Conservation (phyloP, 2,113 vertebrate genomes). For the Oreotrochilus melanogaster region DNA sequence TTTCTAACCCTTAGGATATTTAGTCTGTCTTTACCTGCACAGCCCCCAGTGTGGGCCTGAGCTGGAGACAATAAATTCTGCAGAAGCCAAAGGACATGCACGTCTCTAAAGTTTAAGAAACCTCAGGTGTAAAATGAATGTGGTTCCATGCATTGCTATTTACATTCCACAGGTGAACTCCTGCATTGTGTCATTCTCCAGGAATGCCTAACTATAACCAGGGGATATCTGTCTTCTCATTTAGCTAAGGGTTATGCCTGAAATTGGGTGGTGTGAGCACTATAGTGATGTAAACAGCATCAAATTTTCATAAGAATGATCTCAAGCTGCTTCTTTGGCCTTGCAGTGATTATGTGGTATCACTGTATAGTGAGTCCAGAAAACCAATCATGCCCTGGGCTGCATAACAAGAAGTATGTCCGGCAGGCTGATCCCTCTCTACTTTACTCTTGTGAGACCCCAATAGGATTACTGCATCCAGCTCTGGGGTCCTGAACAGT, state of each 20-base stretch:
- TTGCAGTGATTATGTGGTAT: neutral
- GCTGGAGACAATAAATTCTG: neutral
- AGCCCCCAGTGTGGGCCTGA: neutral
- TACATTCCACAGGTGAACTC: neutral
- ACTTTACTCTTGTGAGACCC: rapidly evolving
- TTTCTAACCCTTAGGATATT: neutral
- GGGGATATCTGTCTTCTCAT: neutral
- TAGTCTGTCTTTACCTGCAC: neutral
- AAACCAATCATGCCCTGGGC: neutral
- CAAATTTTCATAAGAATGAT: neutral
- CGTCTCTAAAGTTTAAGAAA: neutral
- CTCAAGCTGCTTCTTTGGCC: neutral
- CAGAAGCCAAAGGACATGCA: rapidly evolving
- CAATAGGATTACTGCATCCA: rapidly evolving
- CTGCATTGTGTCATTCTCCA: neutral
- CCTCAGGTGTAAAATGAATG: neutral
- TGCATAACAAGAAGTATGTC: rapidly evolving
- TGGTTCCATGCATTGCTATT: neutral
- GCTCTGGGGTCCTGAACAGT: neutral
- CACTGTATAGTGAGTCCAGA: neutral
- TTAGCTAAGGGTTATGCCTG: neutral
- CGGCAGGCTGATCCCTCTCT: neutral
- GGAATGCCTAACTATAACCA: neutral
- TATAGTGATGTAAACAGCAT: rapidly evolving
- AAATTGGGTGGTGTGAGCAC: neutral